Evolutionary conservation across 1,140 invertebrate species (phyloP).

Genomic region (Drosophila leontia): DNA sequence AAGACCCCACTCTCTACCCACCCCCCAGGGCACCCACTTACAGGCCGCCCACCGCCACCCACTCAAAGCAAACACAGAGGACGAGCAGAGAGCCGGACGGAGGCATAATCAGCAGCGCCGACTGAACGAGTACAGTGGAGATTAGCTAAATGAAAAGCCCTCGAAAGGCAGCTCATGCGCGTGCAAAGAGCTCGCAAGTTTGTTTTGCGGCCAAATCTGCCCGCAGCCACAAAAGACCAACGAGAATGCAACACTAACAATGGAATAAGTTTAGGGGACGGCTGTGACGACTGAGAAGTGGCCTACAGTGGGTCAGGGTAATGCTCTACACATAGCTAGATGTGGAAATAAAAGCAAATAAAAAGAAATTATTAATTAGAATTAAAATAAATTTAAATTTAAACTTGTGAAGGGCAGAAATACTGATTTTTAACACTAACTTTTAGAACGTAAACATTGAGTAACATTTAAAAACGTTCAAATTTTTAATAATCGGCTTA

Average conservation of each 20-base stretch:
- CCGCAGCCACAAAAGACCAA: conserved; percentile 43
- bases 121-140: conserved; percentile 49
- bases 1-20: not conserved
- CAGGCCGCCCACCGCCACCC: not conserved
- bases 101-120: conserved; percentile 68
- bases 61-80: conserved; percentile 34
- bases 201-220: conserved; percentile 38
- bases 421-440: too few species aligned
- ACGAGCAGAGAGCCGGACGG: conserved; percentile 8
- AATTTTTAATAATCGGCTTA: too few species aligned
- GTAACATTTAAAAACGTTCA: too few species aligned
- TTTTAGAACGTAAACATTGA: too few species aligned
- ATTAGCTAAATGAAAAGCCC: conserved; percentile 62
- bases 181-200: conserved; percentile 42
- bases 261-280: conserved; percentile 4
- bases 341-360: not conserved
- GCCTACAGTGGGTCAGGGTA: not conserved
- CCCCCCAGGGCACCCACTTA: conserved; percentile 2
- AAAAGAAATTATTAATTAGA: too few species aligned
- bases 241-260: conserved; percentile 41
- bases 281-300: not conserved
- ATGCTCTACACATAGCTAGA: not conserved
- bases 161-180: conserved; percentile 34
- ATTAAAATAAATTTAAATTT: too few species aligned
- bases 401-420: too few species aligned